Base-by-base conservation (phyloP, 2,888 invertebrate genomes). In the Melinopterus prodromus region DNA sequence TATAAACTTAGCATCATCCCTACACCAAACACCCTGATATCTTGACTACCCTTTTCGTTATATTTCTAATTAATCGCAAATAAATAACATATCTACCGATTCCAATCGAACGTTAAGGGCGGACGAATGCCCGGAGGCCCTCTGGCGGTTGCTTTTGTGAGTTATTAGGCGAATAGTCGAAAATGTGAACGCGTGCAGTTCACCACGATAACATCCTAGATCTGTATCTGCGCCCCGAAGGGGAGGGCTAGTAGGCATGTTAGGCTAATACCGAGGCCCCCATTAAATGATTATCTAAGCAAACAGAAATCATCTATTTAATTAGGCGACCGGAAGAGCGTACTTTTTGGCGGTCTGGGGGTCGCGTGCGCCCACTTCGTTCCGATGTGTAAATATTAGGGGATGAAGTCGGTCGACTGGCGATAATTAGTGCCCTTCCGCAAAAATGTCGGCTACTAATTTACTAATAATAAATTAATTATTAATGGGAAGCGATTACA, bases 251-350 rank as follows among this genome's bases (percentile, higher is more conserved):
- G 87, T 87, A 87, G 87, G 86, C 88, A 87, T 89, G 89, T 87
- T 87, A 86, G 37, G 88, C 87, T 87, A 88, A 88, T 88, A 88
- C 86, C 85, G 87, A 88, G 87, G 88, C 88, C 86, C 86, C 89
- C 88, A 89, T 89, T 90, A 89, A 89, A 89, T 89, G 89, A 89
- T 90, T 90, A 90, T 90, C 89, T 89, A 89, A 90, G 89, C 89
- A 89, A 90, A 90, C 89, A 90, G 87, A 89, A 90, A 90, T 89
- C 89, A 89, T 89, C 89, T 88, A 90, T 89, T 90, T 90, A 90
- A 90, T 90, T 90, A 90, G 89, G 84, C 83, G 83, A 87, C 88
- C 88, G 89, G 88, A 88, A 89, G 86, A 85, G 83, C 85, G 85
- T 85, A 84, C 86, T 88, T 86, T 88, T 83, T 83, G 81, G 74